Evolutionary conservation across 2,888 invertebrate genomes (phyloP), one percentile per base, ranked within the genome.

Genomic region (Thymelicus sylvestris): DNA sequence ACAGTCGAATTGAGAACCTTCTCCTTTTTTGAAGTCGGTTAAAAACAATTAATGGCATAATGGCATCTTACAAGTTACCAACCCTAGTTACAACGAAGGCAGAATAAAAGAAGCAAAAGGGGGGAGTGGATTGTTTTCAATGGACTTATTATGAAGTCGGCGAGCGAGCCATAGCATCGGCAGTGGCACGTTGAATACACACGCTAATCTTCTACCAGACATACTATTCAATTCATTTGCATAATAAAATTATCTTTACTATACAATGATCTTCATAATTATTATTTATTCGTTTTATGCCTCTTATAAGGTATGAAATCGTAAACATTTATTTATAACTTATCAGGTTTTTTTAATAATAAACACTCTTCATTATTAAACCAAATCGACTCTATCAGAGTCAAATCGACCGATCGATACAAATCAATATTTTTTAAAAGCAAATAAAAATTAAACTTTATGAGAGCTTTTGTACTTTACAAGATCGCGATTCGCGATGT

Each of bases 111-210:
- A 82, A 77, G 81, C 19, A 15, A 67, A 67, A 39, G 73, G 72
- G 72, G 79, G 78, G 63, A 75, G 79, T 78, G 81, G 83, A 86
- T 86, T 86, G 87, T 86, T 88, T 86, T 84, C 85, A 88, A 88
- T 86, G 87, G 85, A 84, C 86, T 88, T 89, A 86, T 86, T 87
- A 88, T 83, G 80, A 84, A 82, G 84, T 80, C 80, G 78, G 81
- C 75, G 75, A 77, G 73, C 65, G 19, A 67, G 15, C 67, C 66
- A 41, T 55, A 19, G 41, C 66, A 15, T 44, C 24, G 5, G 62
- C 10, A 44, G 15, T 10, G 50, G 24, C 12, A 31, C 10, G 24
- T 24, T 48, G 62, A 31, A 48, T 50, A 50, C 50, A 64, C 15
- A 64, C 64, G 38, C 63, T 63, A 48, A 48, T 63, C 63, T 48